Conservation (phyloP, 2,113 vertebrate genomes). For the Turnix velox region DNA sequence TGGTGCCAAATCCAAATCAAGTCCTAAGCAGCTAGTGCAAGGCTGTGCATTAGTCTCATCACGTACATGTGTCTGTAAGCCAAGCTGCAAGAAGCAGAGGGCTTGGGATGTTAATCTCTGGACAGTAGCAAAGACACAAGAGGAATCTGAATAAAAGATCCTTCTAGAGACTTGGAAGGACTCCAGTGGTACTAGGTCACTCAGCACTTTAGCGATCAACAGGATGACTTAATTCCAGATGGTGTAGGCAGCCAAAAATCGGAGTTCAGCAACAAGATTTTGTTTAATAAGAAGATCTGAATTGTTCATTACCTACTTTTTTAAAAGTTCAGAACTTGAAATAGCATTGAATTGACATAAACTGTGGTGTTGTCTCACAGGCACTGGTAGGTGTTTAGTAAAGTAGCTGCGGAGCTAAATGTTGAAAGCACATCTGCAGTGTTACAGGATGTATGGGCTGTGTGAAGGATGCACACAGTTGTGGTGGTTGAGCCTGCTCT, state of each 20-base stretch:
- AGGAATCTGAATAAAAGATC: neutral
- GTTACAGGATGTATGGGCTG: fast-evolving
- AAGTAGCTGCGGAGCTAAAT: neutral
- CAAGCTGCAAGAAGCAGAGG: neutral
- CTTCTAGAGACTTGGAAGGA: neutral
- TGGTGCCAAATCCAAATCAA: neutral
- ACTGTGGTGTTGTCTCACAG: neutral
- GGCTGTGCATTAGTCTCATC: neutral
- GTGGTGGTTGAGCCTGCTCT: neutral
- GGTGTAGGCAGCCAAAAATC: neutral
- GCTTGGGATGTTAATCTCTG: neutral
- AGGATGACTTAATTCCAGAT: neutral
- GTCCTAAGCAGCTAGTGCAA: neutral
- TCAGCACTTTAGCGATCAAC: neutral
- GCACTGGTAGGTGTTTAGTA: neutral
- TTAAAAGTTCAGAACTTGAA: neutral
- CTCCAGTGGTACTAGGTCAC: neutral
- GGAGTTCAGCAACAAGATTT: neutral
- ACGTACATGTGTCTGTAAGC: neutral
- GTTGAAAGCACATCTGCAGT: neutral
- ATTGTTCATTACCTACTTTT: neutral
- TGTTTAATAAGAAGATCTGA: neutral
- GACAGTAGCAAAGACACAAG: neutral
- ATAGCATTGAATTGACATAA: neutral
- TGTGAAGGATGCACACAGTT: neutral